Conservation (phyloP, 2,888 invertebrate species). For the Drepanosiphum platanoidis region DNA sequence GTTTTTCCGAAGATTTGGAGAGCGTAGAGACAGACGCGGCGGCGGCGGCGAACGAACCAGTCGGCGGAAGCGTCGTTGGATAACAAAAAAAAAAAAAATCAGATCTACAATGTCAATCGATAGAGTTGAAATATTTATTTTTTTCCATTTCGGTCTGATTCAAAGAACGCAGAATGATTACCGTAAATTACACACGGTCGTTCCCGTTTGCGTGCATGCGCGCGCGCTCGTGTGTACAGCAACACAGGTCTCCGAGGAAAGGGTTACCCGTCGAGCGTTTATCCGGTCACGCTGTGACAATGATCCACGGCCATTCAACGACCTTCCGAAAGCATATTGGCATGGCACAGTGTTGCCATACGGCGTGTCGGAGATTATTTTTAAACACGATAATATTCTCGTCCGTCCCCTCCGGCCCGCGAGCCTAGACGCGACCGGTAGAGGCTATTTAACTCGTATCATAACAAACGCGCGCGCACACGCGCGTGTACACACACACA, state of each 20-base stretch:
- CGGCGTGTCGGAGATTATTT: constrained; percentile 56
- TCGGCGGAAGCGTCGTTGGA: background rate
- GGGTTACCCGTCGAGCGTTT: constrained; percentile 51
- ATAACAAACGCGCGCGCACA: constrained; percentile 31
- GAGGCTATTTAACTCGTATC: constrained; percentile 58
- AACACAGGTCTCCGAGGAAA: background rate
- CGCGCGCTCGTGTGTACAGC: background rate
- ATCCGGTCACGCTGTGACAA: constrained; percentile 61
- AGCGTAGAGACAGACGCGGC: background rate
- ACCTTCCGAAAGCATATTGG: constrained; percentile 61
- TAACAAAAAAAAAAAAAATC: background rate
- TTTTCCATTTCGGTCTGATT: background rate
- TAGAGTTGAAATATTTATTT: background rate
- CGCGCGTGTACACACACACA: background rate
- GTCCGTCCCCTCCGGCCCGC: constrained; percentile 15
- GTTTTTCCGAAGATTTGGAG: background rate
- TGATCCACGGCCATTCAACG: constrained; percentile 62
- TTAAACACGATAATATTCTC: constrained; percentile 54
- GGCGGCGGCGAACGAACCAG: no score
- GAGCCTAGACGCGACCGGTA: background rate
- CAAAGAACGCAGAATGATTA: background rate
- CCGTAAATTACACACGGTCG: constrained; percentile 3
- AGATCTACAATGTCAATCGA: background rate
- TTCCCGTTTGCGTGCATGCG: background rate
- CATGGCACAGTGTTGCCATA: constrained; percentile 57